Evolutionary conservation across 2,888 invertebrate species (phyloP).

Genomic region (Teleiodes luculella): DNA sequence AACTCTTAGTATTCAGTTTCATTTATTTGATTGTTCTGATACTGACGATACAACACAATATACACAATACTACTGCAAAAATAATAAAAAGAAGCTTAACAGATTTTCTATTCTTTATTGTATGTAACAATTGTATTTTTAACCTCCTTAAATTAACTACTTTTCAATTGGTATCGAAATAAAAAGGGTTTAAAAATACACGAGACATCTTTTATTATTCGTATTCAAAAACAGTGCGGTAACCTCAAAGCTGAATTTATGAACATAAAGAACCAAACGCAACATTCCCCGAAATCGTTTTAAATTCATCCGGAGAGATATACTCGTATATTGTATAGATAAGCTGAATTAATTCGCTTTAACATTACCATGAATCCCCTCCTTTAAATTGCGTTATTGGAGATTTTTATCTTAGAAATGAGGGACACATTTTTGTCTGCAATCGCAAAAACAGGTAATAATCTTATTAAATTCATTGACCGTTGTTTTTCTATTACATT

Average conservation of each 20-base stretch:
- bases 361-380: conserved; percentile 41
- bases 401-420: conserved; percentile 2
- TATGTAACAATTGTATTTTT: too few species aligned
- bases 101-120: background rate
- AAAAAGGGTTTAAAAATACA: background rate
- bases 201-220: background rate
- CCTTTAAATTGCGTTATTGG: conserved; percentile 41
- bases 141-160: too few species aligned
- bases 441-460: background rate
- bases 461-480: background rate
- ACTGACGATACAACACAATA: too few species aligned
- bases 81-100: too few species aligned
- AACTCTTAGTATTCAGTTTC: too few species aligned
- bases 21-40: too few species aligned
- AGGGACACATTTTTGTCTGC: background rate
- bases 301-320: conserved; percentile 26
- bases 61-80: too few species aligned
- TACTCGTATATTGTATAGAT: conserved; percentile 34
- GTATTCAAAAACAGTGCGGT: background rate
- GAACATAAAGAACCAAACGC: background rate
- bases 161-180: too few species aligned
- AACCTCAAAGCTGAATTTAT: background rate
- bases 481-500: too few species aligned
- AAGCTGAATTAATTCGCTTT: conserved; percentile 43
- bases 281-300: background rate